phyloP scores from a whole-genome alignment of 2,888 invertebrate species.

The Ophion costatus region DNA sequence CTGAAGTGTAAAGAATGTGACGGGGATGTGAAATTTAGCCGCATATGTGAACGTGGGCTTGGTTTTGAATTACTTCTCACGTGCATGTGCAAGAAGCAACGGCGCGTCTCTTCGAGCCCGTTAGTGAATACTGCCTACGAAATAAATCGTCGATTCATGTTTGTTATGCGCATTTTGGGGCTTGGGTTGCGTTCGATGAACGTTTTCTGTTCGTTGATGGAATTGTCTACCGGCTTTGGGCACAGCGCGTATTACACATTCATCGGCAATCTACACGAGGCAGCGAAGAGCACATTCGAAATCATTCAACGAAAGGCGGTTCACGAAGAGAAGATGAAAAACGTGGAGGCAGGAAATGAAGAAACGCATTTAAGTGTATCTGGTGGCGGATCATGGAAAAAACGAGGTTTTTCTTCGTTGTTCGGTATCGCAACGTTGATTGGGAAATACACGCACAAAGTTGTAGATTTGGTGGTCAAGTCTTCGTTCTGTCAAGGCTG shows the following conservation, averaged over 20 bases:
- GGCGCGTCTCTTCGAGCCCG: neutral
- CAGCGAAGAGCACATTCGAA: neutral
- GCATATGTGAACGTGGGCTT: neutral
- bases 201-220: neutral
- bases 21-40: neutral
- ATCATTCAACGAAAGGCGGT: neutral
- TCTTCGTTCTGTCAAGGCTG: slow-evolving; percentile 1
- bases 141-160: neutral
- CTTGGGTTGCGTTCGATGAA: too few relatives aligned
- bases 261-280: neutral
- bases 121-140: neutral
- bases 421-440: neutral
- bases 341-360: neutral
- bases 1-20: neutral
- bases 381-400: neutral
- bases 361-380: neutral
- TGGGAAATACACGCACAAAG: neutral
- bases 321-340: neutral
- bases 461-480: neutral
- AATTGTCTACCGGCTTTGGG: neutral
- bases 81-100: neutral
- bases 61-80: neutral
- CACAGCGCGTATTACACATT: neutral
- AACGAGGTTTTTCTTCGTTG: neutral
- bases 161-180: neutral